A percentile compares a stretch with the other conserved stretches of the same genome.
Evolutionary conservation across 92 coral and sea anemone genomes (phyloP).

Genomic region (Pocillopora meandrina): DNA sequence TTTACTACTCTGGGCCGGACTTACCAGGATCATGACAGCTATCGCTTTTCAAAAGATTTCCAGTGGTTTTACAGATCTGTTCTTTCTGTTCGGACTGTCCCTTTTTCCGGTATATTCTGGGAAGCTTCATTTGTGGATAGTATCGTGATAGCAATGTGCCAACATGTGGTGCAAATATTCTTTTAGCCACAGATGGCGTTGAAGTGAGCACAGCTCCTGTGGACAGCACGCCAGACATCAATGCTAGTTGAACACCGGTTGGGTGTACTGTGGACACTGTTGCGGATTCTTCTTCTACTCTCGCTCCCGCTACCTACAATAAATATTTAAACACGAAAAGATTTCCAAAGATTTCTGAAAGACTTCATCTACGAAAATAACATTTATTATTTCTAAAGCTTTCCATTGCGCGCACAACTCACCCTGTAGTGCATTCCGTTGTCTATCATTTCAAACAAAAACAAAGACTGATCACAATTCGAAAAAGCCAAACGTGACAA

Average conservation of each 20-base stretch:
- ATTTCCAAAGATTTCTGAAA: too few species aligned
- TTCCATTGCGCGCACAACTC: not conserved
- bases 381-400: not conserved
- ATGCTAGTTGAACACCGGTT: constrained; percentile 65
- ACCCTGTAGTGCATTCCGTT: constrained; percentile 93
- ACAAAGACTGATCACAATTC: constrained; percentile 87
- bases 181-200: constrained; percentile 81
- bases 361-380: not conserved
- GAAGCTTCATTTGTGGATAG: constrained; percentile 72
- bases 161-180: constrained; percentile 88
- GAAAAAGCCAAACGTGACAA: constrained; percentile 86
- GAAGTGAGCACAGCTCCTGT: constrained; percentile 77
- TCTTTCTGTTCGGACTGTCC: constrained; percentile 52
- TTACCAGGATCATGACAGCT: constrained; percentile 90
- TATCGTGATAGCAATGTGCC: constrained; percentile 78
- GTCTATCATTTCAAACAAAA: constrained; percentile 78
- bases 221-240: constrained; percentile 88
- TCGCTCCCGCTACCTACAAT: constrained; percentile 84
- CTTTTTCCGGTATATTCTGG: constrained; percentile 82
- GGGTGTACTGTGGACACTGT: constrained; percentile 59
- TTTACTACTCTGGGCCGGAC: not conserved
- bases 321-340: not conserved
- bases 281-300: constrained; percentile 73
- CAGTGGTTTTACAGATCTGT: constrained; percentile 63
- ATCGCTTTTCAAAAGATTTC: constrained; percentile 69